A percentile compares a stretch with the other conserved stretches of the same genome.
These are phyloP conservation scores for Carterocephalus palaemon DNA, from an alignment of 2,888 invertebrate genomes.

Conservation along the genomic window DNA sequence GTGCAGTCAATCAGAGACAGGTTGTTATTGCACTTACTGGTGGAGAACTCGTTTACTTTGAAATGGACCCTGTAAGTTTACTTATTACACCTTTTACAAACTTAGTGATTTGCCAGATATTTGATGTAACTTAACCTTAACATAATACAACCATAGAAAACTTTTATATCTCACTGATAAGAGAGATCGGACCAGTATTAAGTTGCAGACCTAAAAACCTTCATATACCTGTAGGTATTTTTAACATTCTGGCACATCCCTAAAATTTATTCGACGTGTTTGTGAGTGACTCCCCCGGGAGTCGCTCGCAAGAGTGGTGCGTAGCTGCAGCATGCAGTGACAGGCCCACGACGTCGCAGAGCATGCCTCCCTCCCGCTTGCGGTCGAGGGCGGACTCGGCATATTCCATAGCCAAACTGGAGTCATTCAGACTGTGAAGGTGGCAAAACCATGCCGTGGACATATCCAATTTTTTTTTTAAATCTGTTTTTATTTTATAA, in stretches of 20 bases:
- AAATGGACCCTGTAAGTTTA: slow-evolving; percentile 96
- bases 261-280: slow-evolving; percentile 72
- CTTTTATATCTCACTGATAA: no score
- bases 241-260: no score
- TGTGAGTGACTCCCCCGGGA: slow-evolving; percentile 52
- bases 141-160: no score
- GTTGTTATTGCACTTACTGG: slow-evolving; percentile 98
- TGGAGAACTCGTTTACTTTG: slow-evolving; percentile 98
- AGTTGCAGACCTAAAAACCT: no score
- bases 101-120: no score
- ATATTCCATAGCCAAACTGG: slow-evolving; percentile 87
- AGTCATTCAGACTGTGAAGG: slow-evolving; percentile 83
- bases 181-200: no score
- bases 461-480: slow-evolving; percentile 56
- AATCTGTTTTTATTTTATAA: slow-evolving; percentile 1
- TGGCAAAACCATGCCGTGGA: slow-evolving; percentile 82
- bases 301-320: slow-evolving; percentile 55
- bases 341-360: slow-evolving; percentile 82
- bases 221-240: no score
- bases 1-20: slow-evolving; percentile 98
- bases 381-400: slow-evolving; percentile 78
- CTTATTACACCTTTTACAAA: no score
- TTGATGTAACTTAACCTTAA: no score
- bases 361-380: slow-evolving; percentile 70
- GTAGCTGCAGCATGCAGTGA: slow-evolving; percentile 78